phyloP scores from a whole-genome alignment of 2,888 invertebrate species.

The Melieria crassipennis region DNA sequence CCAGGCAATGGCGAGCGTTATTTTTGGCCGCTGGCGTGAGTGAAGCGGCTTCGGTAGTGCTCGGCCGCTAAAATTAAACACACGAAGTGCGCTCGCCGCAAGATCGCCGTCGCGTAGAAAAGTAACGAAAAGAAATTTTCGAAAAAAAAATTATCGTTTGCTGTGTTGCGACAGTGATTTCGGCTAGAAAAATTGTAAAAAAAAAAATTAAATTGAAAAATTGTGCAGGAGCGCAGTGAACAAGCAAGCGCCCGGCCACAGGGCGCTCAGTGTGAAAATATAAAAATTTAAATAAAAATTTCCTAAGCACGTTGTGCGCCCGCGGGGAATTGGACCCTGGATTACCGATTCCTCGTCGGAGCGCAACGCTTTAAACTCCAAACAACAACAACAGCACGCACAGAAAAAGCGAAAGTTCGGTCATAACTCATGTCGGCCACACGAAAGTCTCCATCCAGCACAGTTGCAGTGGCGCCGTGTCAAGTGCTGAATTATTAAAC shows the following conservation, averaged over 20 bases:
- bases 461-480: constrained; percentile 11
- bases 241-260: too few relatives aligned
- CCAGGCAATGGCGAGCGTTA: constrained; percentile 61
- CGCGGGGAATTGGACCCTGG: constrained; percentile 57
- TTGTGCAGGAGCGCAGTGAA: too few relatives aligned
- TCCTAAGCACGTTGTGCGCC: constrained; percentile 33
- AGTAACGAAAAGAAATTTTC: too few relatives aligned
- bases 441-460: background rate
- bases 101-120: too few relatives aligned
- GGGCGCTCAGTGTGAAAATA: too few relatives aligned
- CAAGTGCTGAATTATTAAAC: constrained; percentile 9
- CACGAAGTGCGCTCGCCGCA: constrained; percentile 51
- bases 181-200: constrained; percentile 25
- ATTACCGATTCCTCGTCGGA: constrained; percentile 52
- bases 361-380: background rate
- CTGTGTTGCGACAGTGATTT: too few relatives aligned
- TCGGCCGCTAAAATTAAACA: constrained; percentile 59
- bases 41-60: constrained; percentile 34
- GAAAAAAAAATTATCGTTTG: too few relatives aligned
- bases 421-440: too few relatives aligned
- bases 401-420: too few relatives aligned
- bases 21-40: constrained; percentile 56
- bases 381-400: too few relatives aligned
- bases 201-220: background rate
- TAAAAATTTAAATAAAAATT: too few relatives aligned